These are phyloP conservation scores for Mirza zaza DNA, from an alignment of 2,113 vertebrate genomes.

Conservation along the genomic window DNA sequence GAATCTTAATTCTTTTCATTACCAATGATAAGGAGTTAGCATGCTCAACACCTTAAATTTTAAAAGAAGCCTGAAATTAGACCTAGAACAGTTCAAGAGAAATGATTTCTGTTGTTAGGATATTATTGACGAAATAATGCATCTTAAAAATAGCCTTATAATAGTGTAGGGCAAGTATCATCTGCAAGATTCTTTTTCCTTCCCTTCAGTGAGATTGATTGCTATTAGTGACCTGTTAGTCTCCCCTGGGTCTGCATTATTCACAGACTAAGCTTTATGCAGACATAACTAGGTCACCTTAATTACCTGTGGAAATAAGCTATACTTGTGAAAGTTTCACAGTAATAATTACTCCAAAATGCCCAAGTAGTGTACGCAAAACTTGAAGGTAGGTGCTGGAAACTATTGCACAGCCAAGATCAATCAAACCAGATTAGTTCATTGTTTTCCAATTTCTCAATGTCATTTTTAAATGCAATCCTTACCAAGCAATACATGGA, in stretches of 20 bases:
- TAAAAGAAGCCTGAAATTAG: background rate
- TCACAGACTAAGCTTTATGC: conserved; percentile 71
- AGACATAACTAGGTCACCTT: conserved; percentile 79
- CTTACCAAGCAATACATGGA: background rate
- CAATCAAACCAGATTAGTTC: background rate
- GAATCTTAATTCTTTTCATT: background rate
- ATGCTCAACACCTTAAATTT: background rate
- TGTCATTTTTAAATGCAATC: background rate
- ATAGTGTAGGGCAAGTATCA: background rate
- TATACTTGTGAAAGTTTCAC: conserved; percentile 64
- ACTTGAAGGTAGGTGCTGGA: background rate
- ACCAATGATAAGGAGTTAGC: background rate
- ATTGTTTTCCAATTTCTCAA: background rate
- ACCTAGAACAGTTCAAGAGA: background rate
- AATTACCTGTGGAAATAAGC: conserved; percentile 78
- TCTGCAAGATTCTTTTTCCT: conserved; percentile 29
- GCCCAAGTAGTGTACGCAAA: conserved; percentile 52
- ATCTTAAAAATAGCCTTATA: conserved; percentile 39
- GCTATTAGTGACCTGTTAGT: conserved; percentile 70
- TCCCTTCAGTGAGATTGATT: conserved; percentile 68
- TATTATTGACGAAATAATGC: conserved; percentile 46
- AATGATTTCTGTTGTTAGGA: conserved; percentile 18
- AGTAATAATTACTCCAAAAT: conserved; percentile 74
- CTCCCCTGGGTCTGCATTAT: conserved; percentile 69
- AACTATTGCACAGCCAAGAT: background rate